Base-by-base conservation (phyloP, 2,113 vertebrate species). In the Silurus glanis region DNA sequence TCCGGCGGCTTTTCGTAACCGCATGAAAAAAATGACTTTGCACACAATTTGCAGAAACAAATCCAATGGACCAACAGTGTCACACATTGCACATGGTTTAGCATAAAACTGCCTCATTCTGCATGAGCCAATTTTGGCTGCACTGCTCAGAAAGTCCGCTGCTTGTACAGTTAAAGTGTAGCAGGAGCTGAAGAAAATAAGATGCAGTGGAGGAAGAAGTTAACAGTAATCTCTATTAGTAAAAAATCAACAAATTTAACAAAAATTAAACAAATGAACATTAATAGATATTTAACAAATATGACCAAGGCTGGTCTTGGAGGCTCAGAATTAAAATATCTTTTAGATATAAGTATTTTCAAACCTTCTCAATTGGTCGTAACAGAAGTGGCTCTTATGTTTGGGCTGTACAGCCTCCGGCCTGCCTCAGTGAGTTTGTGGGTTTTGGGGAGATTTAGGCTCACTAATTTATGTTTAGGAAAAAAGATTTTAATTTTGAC, bases 111-210 rank as follows among this genome's bases (percentile, higher is more conserved):
- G 83, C 76, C 66, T 91, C 82, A 89, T 90, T 89, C 76, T 85
- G 74, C 91, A 87, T 88, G 55, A 12, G 8, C 9, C 23, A 61
- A 64, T 28, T 81, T 61, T 80, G 84, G 51, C 89, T 59, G 62
- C 64, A 72, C n/a, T 74, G 85, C 16, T 83, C 88, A 88, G 56
- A 89, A 91, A 93, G 90, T 90, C 85, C 90, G 89, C 92, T 91
- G 91, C 87, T 88, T 87, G 85, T 87, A 78, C 66, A 87, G 89
- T 64, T 79, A 74, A 84, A 88, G 80, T 87, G 17, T 47, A 69
- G 78, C 83, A 58, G 80, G 64, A 81, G 58, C 23, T 56, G 16
- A 61, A 23, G 45, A 66, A 83, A 47, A 58, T 58, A 78, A 45
- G 25, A 64, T 37, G 51, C 8, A 66, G 23, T 66, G 62, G 28